Evolutionary conservation across 2,113 vertebrate species (phyloP), one percentile per base, ranked within the genome.

Genomic region (Cyanoliseus patagonus): DNA sequence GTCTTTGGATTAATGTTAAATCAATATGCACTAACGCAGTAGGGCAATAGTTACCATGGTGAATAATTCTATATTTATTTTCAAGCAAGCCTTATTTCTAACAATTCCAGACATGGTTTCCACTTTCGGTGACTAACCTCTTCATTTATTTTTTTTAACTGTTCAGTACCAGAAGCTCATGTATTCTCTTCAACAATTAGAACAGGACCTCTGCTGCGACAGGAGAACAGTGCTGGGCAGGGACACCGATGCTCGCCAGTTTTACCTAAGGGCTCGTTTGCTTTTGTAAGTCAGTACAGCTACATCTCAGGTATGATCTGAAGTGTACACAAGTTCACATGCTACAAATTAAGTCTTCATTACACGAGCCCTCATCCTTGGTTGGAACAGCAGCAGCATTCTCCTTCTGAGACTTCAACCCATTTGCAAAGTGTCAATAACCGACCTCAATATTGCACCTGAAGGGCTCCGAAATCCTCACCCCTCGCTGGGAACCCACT

Each of bases 11-110:
- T 88, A 55, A 83, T 72, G 97, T 96, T 95, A 86, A 93, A 74
- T 88, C 64, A 55, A 72, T 95, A 94, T 4, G 28, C 72, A 52
- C 55, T 64, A 83, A 76, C 35, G 59, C 90, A 96, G 77, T 63
- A 87, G 79, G 88, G 91, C 90, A 94, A 92, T 92, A 89, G 94
- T 85, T 81, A 94, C 94, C 70, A 73, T 84, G 74, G 83, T 95
- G 92, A 95, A 95, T 92, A 93, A 97, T 92, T 96, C 94, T 97
- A 77, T 95, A 96, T 97, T 97, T 97, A 95, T 97, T 96, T 97
- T 90, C 89, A 85, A 95, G 87, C 79, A 68, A 86, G 93, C n/a
- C 76, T 91, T 83, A 93, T 95, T 96, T 95, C 95, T 91, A 95
- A 94, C 89, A 83, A 81, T 90, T 74, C 94, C 92, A 95, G 94